Percentiles rank a stretch among this genome's conserved stretches.
Conservation (phyloP, 2,888 invertebrate species). For the Petrolisthes manimaculis region DNA sequence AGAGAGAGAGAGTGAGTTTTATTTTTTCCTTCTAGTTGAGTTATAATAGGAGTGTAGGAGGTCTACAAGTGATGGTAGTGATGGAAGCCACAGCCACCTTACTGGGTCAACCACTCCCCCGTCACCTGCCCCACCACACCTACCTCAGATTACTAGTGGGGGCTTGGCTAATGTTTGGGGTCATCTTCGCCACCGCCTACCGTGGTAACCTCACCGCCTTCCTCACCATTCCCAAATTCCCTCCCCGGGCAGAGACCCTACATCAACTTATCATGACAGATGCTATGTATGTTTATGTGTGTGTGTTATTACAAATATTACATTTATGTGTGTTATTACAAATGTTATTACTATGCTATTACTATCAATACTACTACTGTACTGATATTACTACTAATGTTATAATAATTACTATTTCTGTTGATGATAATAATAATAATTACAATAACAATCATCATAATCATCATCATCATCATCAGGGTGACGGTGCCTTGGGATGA, state of each 20-base stretch:
- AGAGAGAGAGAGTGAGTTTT: too few species aligned
- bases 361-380: too few species aligned
- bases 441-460: background rate
- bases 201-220: slow-evolving; percentile 12
- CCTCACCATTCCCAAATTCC: slow-evolving; percentile 17
- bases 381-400: too few species aligned
- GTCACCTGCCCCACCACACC: background rate
- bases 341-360: too few species aligned
- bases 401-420: background rate
- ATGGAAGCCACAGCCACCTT: background rate
- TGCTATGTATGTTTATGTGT: background rate
- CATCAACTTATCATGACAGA: background rate
- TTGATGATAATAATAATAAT: background rate
- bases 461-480: background rate
- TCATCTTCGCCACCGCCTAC: slow-evolving; percentile 22
- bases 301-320: too few species aligned
- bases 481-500: background rate
- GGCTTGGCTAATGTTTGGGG: slow-evolving; percentile 8
- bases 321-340: too few species aligned
- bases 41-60: too few species aligned
- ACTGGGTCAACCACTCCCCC: background rate
- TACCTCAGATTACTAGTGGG: background rate
- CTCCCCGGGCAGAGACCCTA: slow-evolving; percentile 18
- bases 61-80: background rate
- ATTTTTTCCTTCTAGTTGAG: too few species aligned